Evolutionary conservation across 2,797 vertebrate species (phyloP).

Genomic region (Pampus argenteus): DNA sequence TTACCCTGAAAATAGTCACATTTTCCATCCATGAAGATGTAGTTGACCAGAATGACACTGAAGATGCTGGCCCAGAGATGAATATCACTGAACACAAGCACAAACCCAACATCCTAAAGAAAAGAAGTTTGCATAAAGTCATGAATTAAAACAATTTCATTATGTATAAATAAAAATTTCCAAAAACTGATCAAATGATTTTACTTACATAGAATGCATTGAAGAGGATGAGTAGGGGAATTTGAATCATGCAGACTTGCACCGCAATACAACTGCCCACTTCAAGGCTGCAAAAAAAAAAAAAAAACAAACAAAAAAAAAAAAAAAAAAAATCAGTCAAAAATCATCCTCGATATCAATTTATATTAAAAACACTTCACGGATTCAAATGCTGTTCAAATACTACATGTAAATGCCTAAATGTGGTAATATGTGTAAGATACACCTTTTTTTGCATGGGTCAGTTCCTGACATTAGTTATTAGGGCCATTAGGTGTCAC

Average conservation of each 20-base stretch:
- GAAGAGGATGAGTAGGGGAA: constrained; percentile 92
- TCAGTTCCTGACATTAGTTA: not conserved
- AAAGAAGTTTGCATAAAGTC: not conserved
- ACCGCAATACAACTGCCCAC: constrained; percentile 93
- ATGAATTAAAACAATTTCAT: not conserved
- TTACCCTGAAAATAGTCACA: constrained; percentile 93
- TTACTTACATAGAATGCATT: constrained; percentile 91
- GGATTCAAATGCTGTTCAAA: not conserved
- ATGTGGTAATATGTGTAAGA: not conserved
- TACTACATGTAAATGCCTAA: not conserved
- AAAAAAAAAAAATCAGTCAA: too few relatives aligned
- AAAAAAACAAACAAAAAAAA: too few relatives aligned
- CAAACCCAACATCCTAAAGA: constrained; percentile 87
- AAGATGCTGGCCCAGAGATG: constrained; percentile 92
- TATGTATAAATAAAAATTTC: not conserved
- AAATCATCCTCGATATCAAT: not conserved
- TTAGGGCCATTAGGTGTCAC: not conserved
- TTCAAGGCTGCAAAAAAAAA: constrained; percentile 90
- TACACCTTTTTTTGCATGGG: not conserved
- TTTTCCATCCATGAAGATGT: constrained; percentile 94
- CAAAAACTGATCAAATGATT: not conserved
- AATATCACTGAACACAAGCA: constrained; percentile 88
- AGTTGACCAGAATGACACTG: constrained; percentile 90
- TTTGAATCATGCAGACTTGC: constrained; percentile 96
- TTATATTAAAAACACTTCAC: not conserved